phyloP scores from a whole-genome alignment of 1,140 invertebrate species.

The Orussus abietinus region DNA sequence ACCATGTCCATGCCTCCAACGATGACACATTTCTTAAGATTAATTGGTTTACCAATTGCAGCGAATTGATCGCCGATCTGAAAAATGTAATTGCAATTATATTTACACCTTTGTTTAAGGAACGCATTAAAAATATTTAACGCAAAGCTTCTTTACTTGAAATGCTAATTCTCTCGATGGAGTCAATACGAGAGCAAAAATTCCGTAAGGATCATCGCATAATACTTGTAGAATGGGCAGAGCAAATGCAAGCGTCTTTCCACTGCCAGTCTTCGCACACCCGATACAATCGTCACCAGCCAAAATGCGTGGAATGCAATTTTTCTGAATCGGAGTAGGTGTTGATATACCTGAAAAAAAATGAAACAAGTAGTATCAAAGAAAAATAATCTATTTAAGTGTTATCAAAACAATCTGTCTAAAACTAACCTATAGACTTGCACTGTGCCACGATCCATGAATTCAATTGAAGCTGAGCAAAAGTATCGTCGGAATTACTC shows the following conservation, averaged over 20 bases:
- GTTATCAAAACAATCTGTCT: background rate
- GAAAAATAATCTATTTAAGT: background rate
- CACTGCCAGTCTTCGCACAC: constrained; percentile 94
- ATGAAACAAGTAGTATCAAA: background rate
- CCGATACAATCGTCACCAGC: constrained; percentile 87
- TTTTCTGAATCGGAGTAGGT: constrained; percentile 82
- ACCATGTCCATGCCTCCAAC: constrained; percentile 94
- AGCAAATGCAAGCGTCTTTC: constrained; percentile 96
- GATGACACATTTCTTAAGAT: constrained; percentile 76
- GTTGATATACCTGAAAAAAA: constrained; percentile 64
- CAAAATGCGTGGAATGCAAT: constrained; percentile 79
- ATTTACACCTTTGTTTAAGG: constrained; percentile 6
- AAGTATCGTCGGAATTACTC: no score
- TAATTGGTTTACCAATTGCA: constrained; percentile 80
- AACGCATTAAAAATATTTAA: constrained; percentile 2
- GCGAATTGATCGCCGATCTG: constrained; percentile 91
- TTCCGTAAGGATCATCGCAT: constrained; percentile 87
- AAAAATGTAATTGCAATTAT: constrained; percentile 32
- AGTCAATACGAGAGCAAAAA: constrained; percentile 92
- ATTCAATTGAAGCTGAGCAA: constrained; percentile 41
- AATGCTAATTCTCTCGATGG: constrained; percentile 94
- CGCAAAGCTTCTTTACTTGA: constrained; percentile 53
- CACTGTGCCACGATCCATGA: constrained; percentile 46
- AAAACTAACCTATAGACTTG: constrained; percentile 39
- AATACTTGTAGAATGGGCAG: constrained; percentile 90